A percentile compares a stretch with the other conserved stretches of the same genome.
phyloP scores from a whole-genome alignment of 2,113 vertebrate species.

The Trochalopteron elliotii region DNA sequence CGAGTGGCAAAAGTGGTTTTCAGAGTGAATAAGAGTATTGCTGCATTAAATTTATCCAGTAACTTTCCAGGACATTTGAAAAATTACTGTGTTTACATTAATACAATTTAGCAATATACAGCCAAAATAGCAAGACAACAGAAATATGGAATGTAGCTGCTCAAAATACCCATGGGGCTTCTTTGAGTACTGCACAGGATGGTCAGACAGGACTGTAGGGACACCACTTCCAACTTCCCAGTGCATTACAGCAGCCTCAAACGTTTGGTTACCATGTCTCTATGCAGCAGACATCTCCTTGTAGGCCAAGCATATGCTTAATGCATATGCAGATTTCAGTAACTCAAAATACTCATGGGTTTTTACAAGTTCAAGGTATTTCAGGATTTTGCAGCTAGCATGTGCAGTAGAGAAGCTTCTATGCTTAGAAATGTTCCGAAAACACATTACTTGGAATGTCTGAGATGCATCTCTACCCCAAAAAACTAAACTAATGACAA shows the following conservation, averaged over 20 bases:
- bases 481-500: neutral
- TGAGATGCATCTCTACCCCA: neutral
- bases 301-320: neutral
- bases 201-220: neutral
- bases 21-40: neutral
- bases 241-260: rapidly evolving
- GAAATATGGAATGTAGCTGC: neutral
- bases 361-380: slow-evolving; percentile 16
- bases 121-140: neutral
- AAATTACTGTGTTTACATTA: neutral
- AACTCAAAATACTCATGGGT: neutral
- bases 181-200: neutral
- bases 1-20: neutral
- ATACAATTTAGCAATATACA: neutral
- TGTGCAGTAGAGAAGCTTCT: neutral
- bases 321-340: neutral
- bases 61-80: neutral
- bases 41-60: neutral
- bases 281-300: neutral
- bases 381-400: neutral
- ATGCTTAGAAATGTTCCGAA: neutral
- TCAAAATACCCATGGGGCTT: rapidly evolving
- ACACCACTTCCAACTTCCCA: neutral
- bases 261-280: neutral
- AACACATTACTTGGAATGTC: neutral